A percentile compares a stretch with the other conserved stretches of the same genome.
Evolutionary conservation across 2,797 vertebrate genomes (phyloP).

Genomic region (Cuniculus paca): DNA sequence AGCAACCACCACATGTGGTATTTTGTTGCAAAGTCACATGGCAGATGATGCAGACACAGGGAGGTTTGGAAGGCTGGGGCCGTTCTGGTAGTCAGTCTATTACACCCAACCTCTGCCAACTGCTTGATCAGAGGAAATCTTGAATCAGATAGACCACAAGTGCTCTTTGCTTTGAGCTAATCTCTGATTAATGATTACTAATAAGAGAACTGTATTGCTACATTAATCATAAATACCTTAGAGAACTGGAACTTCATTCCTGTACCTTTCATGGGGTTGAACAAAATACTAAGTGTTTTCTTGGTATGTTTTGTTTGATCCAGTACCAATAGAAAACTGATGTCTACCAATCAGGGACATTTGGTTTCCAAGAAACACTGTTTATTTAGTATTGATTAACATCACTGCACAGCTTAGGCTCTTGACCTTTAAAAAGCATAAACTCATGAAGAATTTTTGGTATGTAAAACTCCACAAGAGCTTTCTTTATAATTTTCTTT

Average conservation of each 20-base stretch:
- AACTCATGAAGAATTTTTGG: not conserved
- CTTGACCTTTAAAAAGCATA: constrained; percentile 15
- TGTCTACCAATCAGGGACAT: not conserved
- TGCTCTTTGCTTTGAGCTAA: not conserved
- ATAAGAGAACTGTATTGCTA: not conserved
- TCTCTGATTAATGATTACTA: not conserved
- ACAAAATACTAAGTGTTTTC: not conserved
- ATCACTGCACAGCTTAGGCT: not conserved
- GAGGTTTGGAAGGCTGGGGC: not conserved
- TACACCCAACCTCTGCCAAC: not conserved
- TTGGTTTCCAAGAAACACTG: not conserved
- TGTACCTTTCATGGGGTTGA: not conserved
- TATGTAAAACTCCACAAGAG: not conserved
- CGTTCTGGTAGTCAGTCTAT: not conserved
- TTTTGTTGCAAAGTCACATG: not conserved
- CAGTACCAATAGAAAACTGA: not conserved
- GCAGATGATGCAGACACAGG: not conserved
- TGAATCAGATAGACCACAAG: not conserved
- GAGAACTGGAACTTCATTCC: not conserved
- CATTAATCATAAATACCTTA: not conserved
- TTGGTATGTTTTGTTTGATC: not conserved
- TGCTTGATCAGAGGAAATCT: not conserved
- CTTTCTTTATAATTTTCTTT: constrained; percentile 56
- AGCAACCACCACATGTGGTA: not conserved
- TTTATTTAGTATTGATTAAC: not conserved